Evolutionary conservation across 2,888 invertebrate genomes (phyloP).

Genomic region (Caenorhabditis panamensis): DNA sequence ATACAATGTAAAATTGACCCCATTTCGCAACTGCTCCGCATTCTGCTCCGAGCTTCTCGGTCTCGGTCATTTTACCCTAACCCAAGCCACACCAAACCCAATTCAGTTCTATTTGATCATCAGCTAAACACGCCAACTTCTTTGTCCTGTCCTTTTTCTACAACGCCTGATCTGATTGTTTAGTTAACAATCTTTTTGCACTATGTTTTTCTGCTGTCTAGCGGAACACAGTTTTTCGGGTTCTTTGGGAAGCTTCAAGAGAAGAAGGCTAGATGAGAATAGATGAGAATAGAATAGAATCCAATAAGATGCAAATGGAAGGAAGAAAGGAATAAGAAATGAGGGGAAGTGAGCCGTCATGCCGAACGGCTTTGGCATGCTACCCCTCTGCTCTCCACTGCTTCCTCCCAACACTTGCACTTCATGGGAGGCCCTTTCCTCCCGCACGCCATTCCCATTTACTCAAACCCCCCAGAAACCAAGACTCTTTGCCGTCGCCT

Average conservation of each 20-base stretch:
- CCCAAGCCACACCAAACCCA: slow-evolving; percentile 35
- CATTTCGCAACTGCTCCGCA: not conserved
- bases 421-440: not conserved
- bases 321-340: slow-evolving; percentile 48
- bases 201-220: too few species aligned
- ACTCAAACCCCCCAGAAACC: slow-evolving; percentile 18
- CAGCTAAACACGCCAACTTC: slow-evolving; percentile 39
- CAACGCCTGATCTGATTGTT: not conserved
- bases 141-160: slow-evolving; percentile 13
- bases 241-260: too few species aligned
- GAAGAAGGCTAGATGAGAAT: too few species aligned
- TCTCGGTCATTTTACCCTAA: slow-evolving; percentile 23
- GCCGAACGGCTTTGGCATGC: slow-evolving; percentile 29
- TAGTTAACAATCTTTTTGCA: slow-evolving; percentile 16
- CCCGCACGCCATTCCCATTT: slow-evolving; percentile 16
- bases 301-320: slow-evolving; percentile 53
- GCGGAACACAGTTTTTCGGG: too few species aligned
- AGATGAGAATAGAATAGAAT: slow-evolving; percentile 17
- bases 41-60: too few species aligned
- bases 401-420: slow-evolving; percentile 4
- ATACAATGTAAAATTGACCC: too few species aligned
- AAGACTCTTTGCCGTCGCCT: slow-evolving; percentile 37
- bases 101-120: slow-evolving; percentile 56
- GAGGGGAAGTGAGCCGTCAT: slow-evolving; percentile 17
- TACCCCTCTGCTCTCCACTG: slow-evolving; percentile 22